phyloP scores from a whole-genome alignment of 2,797 vertebrate genomes.

The Amphiprion clarkii region DNA sequence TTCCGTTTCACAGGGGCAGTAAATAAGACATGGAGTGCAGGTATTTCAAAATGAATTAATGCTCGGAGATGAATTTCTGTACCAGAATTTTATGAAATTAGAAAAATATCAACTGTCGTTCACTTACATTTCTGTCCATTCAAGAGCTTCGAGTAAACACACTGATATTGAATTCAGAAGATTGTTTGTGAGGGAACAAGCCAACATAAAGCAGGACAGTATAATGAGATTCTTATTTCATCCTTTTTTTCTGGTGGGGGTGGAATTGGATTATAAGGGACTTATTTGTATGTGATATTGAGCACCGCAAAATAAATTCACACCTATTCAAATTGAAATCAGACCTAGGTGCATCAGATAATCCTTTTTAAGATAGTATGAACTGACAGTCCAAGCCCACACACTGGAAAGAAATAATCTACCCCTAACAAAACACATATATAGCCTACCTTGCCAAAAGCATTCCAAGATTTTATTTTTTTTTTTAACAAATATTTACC shows the following conservation, averaged over 20 bases:
- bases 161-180: constrained; percentile 80
- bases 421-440: constrained; percentile 73
- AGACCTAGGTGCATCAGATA: constrained; percentile 88
- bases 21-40: constrained; percentile 77
- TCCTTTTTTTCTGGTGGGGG: constrained; percentile 77
- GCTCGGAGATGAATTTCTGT: constrained; percentile 72
- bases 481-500: constrained; percentile 81
- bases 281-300: constrained; percentile 88
- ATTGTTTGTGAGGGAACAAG: constrained; percentile 81
- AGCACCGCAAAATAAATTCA: constrained; percentile 88
- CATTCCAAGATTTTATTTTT: constrained; percentile 64
- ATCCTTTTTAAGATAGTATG: constrained; percentile 88
- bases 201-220: constrained; percentile 81
- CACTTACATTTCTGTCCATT: constrained; percentile 76
- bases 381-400: constrained; percentile 85
- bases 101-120: constrained; percentile 78
- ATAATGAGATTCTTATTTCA: constrained; percentile 88
- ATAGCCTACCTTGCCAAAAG: constrained; percentile 74
- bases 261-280: constrained; percentile 88
- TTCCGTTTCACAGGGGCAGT: constrained; percentile 75
- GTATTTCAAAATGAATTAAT: constrained; percentile 81
- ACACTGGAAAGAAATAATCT: constrained; percentile 83
- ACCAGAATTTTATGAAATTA: constrained; percentile 79
- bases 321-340: constrained; percentile 91
- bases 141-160: constrained; percentile 78